Base-by-base conservation (phyloP, 2,113 vertebrate species). In the Nestor notabilis region DNA sequence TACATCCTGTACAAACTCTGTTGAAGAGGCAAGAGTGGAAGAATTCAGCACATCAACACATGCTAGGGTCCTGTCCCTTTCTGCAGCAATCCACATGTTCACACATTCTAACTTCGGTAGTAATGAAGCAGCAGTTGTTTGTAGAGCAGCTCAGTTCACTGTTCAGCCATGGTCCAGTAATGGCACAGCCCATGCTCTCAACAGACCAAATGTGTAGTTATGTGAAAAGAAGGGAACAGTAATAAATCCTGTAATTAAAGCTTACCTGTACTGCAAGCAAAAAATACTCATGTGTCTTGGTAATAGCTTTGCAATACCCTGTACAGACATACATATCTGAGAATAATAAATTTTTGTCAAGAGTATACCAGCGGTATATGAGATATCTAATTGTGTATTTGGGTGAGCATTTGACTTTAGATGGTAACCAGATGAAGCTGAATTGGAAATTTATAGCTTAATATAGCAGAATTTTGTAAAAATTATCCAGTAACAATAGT, bases 381-480 rank as follows among this genome's bases (percentile, higher is more conserved):
- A 71, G 88, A 80, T 37, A 83, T 21, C 23, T 79, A 75, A 53
- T 17, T 70, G 55, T 68, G 29, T 87, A 82, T 91, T 89, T 94
- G 66, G 60, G 69, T 79, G 56, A 91, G 35, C 29, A 23, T 75
- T 91, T 84, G 87, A 78, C 47, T 78, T 80, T 19, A 77, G 47
- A 77, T 77, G n/a, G 23, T 58, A 95, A 92, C 81, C 52, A 72
- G 33, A 89, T 47, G 21, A 56, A 90, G 50, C 10, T 81, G 71
- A 89, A 82, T 21, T 84, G 56, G 43, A 89, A 84, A 78, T 44
- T 47, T 78, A 82, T 24, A 56, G 60, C 55, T 94, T 87, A 75
- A 81, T 87, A 78, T 21, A 65, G 60, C 25, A 76, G 47, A 91
- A 76, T 76, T 91, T 87, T 76, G 18, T 44, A 87, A 91, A 95